Base-by-base conservation (phyloP, 1,140 invertebrate species). In the Palaemon carinicauda region DNA sequence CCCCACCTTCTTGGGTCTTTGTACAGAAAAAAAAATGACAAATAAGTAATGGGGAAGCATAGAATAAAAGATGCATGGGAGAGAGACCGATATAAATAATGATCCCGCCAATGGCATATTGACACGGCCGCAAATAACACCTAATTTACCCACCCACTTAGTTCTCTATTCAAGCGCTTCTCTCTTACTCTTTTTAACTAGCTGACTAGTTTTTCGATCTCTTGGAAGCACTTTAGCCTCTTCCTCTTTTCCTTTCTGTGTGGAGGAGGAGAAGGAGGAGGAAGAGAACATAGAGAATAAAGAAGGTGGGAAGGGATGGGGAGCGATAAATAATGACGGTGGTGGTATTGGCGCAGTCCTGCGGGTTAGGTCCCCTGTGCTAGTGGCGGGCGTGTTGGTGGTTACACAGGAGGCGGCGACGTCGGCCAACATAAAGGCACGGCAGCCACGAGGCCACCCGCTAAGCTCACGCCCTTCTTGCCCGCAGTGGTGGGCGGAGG, bases 401-500 rank as follows among this genome's bases (percentile, higher is more conserved):
- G 87, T 88, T 88, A 88, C 87, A 88, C 80, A 88, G 87, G 87
- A 88, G 87, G 41, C 41, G 80, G 83, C 75, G 65, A 56, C 27
- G 81, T 80, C 87, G 87, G 87, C 73, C 81, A 80, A 73, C 80
- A 88, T 81, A 88, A 88, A 88, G 81, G 87, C 80, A 82, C 80
- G 79, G 80, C 82, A 82, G 79, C 74, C 75, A 80, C 79, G 75
- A 80, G 79, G 80, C 83, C 75, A 88, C 74, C 41, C 41, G 80
- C 80, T 73, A 54, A 77, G 87, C 80, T 74, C 80, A 56, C 75
- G 87, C 87, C 87, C 73, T 88, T 88, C 53, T 88, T 75, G 87
- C 71, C 78, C 87, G 74, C 56, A 88, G 41, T 41, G 75, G 80
- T 80, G 73, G 80, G 56, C 81, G 81, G 80, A 88, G 87, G 87